These are phyloP conservation scores for Mesorhabditis spiculigera DNA, from an alignment of 2,888 invertebrate genomes.

Conservation along the genomic window DNA sequence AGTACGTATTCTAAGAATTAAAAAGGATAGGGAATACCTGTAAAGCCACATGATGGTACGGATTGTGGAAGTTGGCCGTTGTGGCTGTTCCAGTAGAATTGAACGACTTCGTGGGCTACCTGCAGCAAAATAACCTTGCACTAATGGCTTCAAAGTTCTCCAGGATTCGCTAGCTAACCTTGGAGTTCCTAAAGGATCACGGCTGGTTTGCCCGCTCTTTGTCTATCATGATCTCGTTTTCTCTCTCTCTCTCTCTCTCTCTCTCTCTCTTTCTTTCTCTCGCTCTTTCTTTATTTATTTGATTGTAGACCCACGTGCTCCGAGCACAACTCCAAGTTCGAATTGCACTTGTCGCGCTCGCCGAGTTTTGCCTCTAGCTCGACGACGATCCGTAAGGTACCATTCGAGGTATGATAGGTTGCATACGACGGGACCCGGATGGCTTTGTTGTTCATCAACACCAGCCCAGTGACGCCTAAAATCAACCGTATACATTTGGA, in stretches of 20 bases:
- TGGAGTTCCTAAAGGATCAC: no score
- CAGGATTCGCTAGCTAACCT: no score
- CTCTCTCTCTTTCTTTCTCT: no score
- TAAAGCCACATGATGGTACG: conserved; percentile 53
- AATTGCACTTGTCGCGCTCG: conserved; percentile 43
- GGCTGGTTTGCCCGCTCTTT: no score
- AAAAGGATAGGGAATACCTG: neutral
- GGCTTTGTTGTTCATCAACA: conserved; percentile 55
- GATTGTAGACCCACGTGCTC: conserved; percentile 31
- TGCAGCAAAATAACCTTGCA: conserved; percentile 11
- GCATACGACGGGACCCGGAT: conserved; percentile 56
- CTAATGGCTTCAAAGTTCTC: neutral
- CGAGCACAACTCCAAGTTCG: conserved; percentile 48
- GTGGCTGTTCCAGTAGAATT: conserved; percentile 45
- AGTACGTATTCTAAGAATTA: neutral
- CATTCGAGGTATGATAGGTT: conserved; percentile 50
- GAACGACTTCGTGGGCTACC: conserved; percentile 52
- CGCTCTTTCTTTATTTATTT: no score
- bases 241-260: no score
- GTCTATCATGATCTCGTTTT: no score
- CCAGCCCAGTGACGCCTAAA: conserved; percentile 52
- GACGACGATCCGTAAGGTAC: conserved; percentile 51
- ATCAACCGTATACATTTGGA: no score
- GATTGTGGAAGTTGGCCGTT: conserved; percentile 48
- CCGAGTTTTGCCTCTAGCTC: conserved; percentile 52